Percentiles rank a stretch among this genome's conserved stretches.
phyloP scores from a whole-genome alignment of 2,797 vertebrate species.

The Rachycentron canadum region DNA sequence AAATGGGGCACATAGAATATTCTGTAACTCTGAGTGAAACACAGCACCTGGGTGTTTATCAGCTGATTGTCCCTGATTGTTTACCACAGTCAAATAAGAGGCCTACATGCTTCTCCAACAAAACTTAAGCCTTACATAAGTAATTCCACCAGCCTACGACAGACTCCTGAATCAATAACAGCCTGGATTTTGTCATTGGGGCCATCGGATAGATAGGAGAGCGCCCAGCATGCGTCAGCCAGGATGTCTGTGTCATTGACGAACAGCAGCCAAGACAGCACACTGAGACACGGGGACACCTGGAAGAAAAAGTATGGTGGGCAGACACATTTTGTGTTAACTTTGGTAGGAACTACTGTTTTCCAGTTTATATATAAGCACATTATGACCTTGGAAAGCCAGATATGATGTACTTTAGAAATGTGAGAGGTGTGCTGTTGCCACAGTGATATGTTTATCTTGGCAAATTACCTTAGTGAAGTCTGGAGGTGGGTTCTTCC shows the following conservation, averaged over 20 bases:
- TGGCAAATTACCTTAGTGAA: conserved; percentile 91
- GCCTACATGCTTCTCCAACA: conserved; percentile 5
- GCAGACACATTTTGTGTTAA: neutral
- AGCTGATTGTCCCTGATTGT: neutral
- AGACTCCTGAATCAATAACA: conserved; percentile 97
- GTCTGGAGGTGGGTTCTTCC: conserved; percentile 97
- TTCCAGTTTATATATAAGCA: neutral
- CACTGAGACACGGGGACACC: conserved; percentile 96
- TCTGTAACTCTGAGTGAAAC: neutral
- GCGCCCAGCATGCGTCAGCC: conserved; percentile 97
- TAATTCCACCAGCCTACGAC: conserved; percentile 95
- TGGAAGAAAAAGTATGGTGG: conserved; percentile 55
- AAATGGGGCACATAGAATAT: neutral
- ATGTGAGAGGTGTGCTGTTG: conserved; percentile 40
- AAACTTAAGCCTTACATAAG: conserved; percentile 88
- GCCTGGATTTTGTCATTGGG: conserved; percentile 99
- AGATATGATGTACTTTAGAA: conserved; percentile 34
- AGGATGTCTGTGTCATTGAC: conserved; percentile 96
- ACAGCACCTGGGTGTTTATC: neutral
- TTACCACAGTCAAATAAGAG: conserved; percentile 3
- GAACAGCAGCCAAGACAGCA: conserved; percentile 96
- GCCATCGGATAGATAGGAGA: conserved; percentile 96
- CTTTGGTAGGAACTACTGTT: neutral
- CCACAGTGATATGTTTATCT: conserved; percentile 51
- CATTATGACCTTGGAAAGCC: conserved; percentile 41